These are phyloP conservation scores for Keiferia lycopersicella DNA, from an alignment of 2,888 invertebrate genomes.

Conservation along the genomic window DNA sequence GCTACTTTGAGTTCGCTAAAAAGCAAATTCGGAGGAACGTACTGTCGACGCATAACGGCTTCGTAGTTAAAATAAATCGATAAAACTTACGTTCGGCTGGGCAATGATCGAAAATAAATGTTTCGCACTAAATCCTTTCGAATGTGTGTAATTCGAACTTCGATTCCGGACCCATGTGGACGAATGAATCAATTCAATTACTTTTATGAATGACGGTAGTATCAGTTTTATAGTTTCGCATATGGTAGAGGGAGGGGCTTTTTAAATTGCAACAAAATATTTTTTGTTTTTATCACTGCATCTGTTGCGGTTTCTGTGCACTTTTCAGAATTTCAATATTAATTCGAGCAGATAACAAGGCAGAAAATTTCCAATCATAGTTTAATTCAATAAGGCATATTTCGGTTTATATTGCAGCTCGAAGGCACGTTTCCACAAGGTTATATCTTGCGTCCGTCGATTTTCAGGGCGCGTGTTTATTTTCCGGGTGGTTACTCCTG, in stretches of 20 bases:
- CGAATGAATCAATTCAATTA: constrained; percentile 47
- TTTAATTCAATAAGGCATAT: constrained; percentile 65
- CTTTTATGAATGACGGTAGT: constrained; percentile 32
- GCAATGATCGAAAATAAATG: too few relatives aligned
- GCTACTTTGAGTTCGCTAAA: too few relatives aligned
- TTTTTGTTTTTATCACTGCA: constrained; percentile 28
- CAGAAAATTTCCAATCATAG: constrained; percentile 64
- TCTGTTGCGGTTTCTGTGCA: constrained; percentile 24
- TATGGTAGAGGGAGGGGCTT: constrained; percentile 54
- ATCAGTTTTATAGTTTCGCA: constrained; percentile 40
- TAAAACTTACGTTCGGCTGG: too few relatives aligned
- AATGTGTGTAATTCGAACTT: too few relatives aligned
- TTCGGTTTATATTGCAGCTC: constrained; percentile 53
- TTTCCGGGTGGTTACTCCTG: constrained; percentile 65
- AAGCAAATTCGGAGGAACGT: too few relatives aligned
- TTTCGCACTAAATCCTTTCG: too few relatives aligned
- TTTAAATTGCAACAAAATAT: constrained; percentile 45
- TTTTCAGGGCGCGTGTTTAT: constrained; percentile 65
- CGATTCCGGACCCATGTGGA: too few relatives aligned
- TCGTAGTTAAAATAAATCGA: too few relatives aligned
- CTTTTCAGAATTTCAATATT: constrained; percentile 19
- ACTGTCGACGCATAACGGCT: too few relatives aligned
- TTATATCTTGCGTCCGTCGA: constrained; percentile 41
- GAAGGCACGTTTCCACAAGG: constrained; percentile 54
- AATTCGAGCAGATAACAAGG: constrained; percentile 31